phyloP scores from a whole-genome alignment of 2,888 invertebrate genomes.

The Caenorhabditis japonica region DNA sequence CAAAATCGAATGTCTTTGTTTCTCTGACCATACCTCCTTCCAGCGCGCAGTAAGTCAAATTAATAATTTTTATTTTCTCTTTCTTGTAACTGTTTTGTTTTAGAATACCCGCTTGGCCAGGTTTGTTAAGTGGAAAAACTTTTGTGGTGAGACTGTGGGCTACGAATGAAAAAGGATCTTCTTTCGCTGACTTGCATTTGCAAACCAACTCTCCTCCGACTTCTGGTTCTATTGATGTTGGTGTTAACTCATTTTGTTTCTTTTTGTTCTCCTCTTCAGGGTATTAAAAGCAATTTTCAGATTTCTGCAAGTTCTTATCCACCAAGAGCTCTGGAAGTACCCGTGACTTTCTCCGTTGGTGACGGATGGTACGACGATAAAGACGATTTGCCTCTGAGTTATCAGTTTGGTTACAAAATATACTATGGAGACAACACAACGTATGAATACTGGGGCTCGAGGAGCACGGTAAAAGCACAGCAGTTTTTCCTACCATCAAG shows the following conservation, averaged over 20 bases:
- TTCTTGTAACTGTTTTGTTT: too few relatives aligned
- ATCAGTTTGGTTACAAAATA: conserved; percentile 44
- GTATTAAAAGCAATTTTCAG: conserved; percentile 10
- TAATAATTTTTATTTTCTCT: too few relatives aligned
- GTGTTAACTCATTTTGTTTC: not conserved
- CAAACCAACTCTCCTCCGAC: conserved; percentile 49
- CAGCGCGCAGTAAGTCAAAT: conserved; percentile 28
- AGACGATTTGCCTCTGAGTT: conserved; percentile 47
- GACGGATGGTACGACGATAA: conserved; percentile 57
- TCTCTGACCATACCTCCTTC: conserved; percentile 63
- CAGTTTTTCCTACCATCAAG: conserved; percentile 52
- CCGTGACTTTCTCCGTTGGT: conserved; percentile 50
- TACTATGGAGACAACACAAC: conserved; percentile 24
- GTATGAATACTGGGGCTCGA: conserved; percentile 36
- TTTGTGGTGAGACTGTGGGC: conserved; percentile 47
- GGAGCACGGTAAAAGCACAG: conserved; percentile 42
- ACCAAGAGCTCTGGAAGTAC: conserved; percentile 33
- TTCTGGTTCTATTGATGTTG: conserved; percentile 43
- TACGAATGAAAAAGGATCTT: conserved; percentile 41
- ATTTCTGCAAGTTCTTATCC: conserved; percentile 12
- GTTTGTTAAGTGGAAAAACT: conserved; percentile 39
- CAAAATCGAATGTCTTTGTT: conserved; percentile 40
- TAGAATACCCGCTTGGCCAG: conserved; percentile 31
- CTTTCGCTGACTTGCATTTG: conserved; percentile 40
- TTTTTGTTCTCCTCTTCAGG: too few relatives aligned